phyloP scores from a whole-genome alignment of 2,888 invertebrate genomes.

The Eutolmus rufibarbis region DNA sequence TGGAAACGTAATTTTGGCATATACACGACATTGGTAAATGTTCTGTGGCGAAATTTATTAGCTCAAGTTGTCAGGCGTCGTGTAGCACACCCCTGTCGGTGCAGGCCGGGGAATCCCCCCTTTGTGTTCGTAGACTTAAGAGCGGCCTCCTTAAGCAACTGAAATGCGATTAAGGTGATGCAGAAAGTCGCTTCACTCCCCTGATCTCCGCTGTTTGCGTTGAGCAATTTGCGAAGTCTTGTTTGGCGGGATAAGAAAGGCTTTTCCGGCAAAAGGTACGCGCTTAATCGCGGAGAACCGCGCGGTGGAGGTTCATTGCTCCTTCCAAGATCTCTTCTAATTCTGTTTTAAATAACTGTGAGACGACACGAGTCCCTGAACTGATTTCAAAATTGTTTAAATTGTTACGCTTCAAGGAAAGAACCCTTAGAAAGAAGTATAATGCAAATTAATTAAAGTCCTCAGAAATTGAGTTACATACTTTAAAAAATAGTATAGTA shows the following conservation, averaged over 20 bases:
- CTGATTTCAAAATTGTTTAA: neutral
- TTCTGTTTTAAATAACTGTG: neutral
- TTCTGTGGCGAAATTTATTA: slow-evolving; percentile 37
- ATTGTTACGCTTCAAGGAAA: neutral
- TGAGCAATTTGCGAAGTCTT: neutral
- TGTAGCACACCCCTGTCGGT: neutral
- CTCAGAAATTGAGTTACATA: neutral
- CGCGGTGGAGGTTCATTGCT: neutral
- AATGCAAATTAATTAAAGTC: neutral
- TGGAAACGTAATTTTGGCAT: slow-evolving; percentile 36
- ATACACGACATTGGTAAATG: slow-evolving; percentile 36
- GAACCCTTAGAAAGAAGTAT: neutral
- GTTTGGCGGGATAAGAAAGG: neutral
- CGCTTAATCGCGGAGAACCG: neutral
- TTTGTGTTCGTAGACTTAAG: slow-evolving; percentile 8
- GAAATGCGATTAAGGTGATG: slow-evolving; percentile 31
- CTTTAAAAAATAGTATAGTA: too few relatives aligned
- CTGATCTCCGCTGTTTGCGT: neutral
- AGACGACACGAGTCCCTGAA: neutral
- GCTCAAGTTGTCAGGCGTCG: slow-evolving; percentile 6
- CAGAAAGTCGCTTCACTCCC: slow-evolving; percentile 5
- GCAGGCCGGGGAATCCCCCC: neutral
- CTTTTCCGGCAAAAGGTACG: neutral
- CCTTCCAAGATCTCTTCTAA: neutral
- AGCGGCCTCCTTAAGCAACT: slow-evolving; percentile 16